phyloP scores from a whole-genome alignment of 2,113 vertebrate species.

The Geothlypis trichas region DNA sequence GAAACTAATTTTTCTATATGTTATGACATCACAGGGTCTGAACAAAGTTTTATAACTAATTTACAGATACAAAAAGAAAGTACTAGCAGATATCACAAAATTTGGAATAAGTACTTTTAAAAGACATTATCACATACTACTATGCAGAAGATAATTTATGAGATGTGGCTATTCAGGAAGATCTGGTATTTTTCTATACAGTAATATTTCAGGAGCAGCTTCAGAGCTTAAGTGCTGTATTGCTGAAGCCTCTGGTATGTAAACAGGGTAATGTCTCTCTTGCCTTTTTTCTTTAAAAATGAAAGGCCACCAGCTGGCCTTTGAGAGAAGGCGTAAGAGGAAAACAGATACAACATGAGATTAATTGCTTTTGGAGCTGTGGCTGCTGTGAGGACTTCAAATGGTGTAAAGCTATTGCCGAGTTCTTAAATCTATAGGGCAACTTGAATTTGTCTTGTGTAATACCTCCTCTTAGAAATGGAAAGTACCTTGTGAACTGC shows the following conservation, averaged over 20 bases:
- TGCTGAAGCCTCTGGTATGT: not conserved
- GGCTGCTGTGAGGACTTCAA: not conserved
- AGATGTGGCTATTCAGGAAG: not conserved
- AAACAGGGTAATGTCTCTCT: not conserved
- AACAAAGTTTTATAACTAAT: not conserved
- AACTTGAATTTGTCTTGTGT: not conserved
- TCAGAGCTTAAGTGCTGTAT: not conserved
- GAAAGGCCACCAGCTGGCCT: not conserved
- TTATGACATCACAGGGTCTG: not conserved
- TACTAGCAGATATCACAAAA: not conserved
- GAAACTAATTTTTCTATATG: not conserved
- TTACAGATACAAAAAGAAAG: not conserved
- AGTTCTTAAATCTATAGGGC: not conserved
- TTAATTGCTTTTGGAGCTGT: not conserved
- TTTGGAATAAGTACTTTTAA: not conserved
- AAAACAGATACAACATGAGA: not conserved
- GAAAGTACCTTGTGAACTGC: conserved; percentile 9
- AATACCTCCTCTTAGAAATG: conserved; percentile 3
- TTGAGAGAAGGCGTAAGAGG: not conserved
- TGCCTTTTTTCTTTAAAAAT: not conserved
- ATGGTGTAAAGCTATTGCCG: not conserved
- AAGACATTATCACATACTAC: not conserved
- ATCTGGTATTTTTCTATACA: not conserved
- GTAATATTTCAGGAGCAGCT: not conserved
- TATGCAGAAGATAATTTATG: not conserved